Evolutionary conservation across 2,888 invertebrate genomes (phyloP), one percentile per base, ranked within the genome.

Genomic region (Dryococelus australis): DNA sequence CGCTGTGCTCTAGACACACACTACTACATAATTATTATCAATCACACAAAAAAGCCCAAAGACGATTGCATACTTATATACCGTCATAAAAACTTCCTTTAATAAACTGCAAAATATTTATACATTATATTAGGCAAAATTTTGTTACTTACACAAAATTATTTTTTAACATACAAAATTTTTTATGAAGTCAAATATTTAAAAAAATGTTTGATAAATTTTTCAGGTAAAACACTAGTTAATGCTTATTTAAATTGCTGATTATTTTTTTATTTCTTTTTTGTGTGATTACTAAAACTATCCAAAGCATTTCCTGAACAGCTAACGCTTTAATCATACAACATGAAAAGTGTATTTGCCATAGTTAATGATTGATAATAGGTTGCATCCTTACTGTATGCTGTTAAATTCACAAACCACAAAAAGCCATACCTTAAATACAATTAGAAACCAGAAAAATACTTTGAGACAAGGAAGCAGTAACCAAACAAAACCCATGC

Each of bases 271-370:
- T 20, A 65, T 65, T 65, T 65, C 65, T 65, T n/a, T 8, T 65
- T 20, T 65, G 65, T 65, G 65, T 65, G 65, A 65, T 65, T 65
- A 65, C 8, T 65, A 24, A 16, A 65, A 65, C 24, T 9, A 65
- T 65, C 65, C n/a, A 65, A 65, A 65, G 65, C 65, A 65, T 65
- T 65, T 65, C 65, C 65, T 65, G 65, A 65, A 65, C 65, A 65
- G 16, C 65, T 47, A 65, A 16, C 65, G n/a, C 65, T 65, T 65
- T 65, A n/a, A 16, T 65, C 16, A 10, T 6, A 65, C 12, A 47
- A 12, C 6, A 65, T 65, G n/a, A 65, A 65, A 65, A 65, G 16
- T 65, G 20, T 65, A 65, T n/a, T n/a, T 20, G n/a, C 8, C 20
- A 65, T 65, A n/a, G 65, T 65, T 65, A 65, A 65, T 24, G 20